Evolutionary conservation across 53 echinoderm and acorn worm genomes (phyloP).

Genomic region (Antedon mediterranea): DNA sequence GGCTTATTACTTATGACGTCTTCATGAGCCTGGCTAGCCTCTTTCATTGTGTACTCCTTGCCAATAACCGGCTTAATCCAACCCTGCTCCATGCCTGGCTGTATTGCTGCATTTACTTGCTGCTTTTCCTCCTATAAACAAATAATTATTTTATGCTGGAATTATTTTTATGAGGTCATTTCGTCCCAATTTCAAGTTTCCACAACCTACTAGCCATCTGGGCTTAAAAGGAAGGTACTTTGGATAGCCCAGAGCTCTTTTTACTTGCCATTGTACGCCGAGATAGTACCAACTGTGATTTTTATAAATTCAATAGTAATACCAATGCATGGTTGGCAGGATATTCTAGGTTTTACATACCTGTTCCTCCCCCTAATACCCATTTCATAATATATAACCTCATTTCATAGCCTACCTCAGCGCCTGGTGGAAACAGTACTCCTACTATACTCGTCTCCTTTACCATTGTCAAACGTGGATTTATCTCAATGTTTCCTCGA

Average conservation of each 20-base stretch:
- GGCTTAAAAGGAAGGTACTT: too few species aligned
- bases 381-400: too few species aligned
- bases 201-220: too few species aligned
- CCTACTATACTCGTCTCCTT: slow-evolving; percentile 62
- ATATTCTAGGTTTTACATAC: background rate
- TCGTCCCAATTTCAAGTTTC: too few species aligned
- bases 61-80: slow-evolving; percentile 61
- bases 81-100: slow-evolving; percentile 60
- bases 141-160: too few species aligned
- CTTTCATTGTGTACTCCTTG: slow-evolving; percentile 54
- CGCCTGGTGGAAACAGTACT: slow-evolving; percentile 26
- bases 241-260: too few species aligned
- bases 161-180: too few species aligned
- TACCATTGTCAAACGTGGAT: slow-evolving; percentile 54
- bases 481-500: slow-evolving; percentile 69
- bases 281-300: too few species aligned
- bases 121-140: slow-evolving; percentile 28
- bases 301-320: too few species aligned
- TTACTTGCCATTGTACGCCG: too few species aligned
- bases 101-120: slow-evolving; percentile 32
- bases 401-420: slow-evolving; percentile 17
- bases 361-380: background rate
- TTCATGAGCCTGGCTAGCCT: slow-evolving; percentile 52
- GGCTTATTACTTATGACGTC: slow-evolving; percentile 74
- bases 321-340: background rate